Conservation (phyloP, 2,797 vertebrate species). For the Momotus momota region DNA sequence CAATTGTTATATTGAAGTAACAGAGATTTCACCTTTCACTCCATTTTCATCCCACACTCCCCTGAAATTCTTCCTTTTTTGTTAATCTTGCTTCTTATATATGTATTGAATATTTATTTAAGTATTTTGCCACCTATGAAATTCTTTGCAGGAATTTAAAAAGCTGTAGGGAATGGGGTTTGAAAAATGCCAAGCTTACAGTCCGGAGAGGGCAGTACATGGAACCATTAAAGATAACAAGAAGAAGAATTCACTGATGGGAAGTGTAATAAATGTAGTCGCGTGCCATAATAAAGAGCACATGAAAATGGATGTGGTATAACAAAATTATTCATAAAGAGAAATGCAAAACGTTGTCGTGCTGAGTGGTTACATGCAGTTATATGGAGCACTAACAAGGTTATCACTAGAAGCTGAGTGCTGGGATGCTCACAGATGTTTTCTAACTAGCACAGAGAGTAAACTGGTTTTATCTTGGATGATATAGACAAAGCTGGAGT, state of each 20-base stretch:
- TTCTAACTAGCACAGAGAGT: conserved; percentile 70
- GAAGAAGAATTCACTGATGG: conserved; percentile 81
- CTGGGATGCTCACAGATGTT: conserved; percentile 73
- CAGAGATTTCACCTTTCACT: background rate
- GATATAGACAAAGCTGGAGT: conserved; percentile 63
- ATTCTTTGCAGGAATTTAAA: conserved; percentile 71
- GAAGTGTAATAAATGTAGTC: conserved; percentile 80
- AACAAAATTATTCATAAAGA: conserved; percentile 88
- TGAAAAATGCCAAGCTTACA: conserved; percentile 69
- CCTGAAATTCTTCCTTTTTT: background rate
- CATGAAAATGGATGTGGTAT: conserved; percentile 83
- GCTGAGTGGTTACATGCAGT: conserved; percentile 82
- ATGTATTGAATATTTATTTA: conserved; percentile 28
- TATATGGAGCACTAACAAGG: conserved; percentile 80
- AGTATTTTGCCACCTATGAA: conserved; percentile 63
- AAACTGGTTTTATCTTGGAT: conserved; percentile 71
- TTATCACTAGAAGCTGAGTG: conserved; percentile 77
- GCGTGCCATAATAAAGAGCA: conserved; percentile 80
- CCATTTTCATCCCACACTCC: background rate
- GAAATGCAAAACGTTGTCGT: conserved; percentile 79
- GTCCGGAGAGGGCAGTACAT: conserved; percentile 69
- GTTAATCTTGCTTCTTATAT: background rate
- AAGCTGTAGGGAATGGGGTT: conserved; percentile 53
- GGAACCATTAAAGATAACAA: conserved; percentile 78
- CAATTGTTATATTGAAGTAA: background rate